Conservation (phyloP, 1,140 invertebrate genomes). For the Eubasilissa regina region DNA sequence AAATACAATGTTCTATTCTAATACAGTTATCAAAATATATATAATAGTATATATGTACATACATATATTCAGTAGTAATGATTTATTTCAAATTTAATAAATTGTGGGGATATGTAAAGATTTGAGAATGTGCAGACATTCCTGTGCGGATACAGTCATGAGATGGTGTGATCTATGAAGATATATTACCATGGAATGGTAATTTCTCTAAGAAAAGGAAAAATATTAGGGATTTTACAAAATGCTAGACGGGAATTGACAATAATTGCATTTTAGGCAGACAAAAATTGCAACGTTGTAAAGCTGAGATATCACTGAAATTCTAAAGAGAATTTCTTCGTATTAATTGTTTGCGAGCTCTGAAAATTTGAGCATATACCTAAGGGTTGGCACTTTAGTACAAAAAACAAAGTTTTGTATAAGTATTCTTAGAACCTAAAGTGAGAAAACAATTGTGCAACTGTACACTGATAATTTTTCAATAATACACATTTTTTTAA, state of each 20-base stretch:
- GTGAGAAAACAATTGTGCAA: too few species aligned
- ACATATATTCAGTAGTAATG: slow-evolving; percentile 54
- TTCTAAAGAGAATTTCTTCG: slow-evolving; percentile 57
- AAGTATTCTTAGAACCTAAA: slow-evolving; percentile 21
- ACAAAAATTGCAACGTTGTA: slow-evolving; percentile 57
- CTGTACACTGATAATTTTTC: too few species aligned
- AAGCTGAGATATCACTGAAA: slow-evolving; percentile 61
- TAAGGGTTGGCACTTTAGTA: slow-evolving; percentile 57
- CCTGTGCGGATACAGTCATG: background rate
- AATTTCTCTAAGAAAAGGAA: background rate
- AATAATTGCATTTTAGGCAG: slow-evolving; percentile 53
- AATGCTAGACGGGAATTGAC: slow-evolving; percentile 42
- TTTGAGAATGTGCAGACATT: slow-evolving; percentile 45
- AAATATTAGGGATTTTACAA: background rate
- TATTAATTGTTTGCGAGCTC: slow-evolving; percentile 53
- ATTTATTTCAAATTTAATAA: slow-evolving; percentile 45
- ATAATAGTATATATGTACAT: slow-evolving; percentile 53
- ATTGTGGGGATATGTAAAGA: slow-evolving; percentile 56
- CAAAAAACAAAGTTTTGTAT: slow-evolving; percentile 5
- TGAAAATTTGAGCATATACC: slow-evolving; percentile 49
- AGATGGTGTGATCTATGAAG: too few species aligned
- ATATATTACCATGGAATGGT: slow-evolving; percentile 2
- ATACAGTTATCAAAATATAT: slow-evolving; percentile 60
- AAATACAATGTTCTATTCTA: slow-evolving; percentile 59
- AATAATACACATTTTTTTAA: too few species aligned